Conservation (phyloP, 2,113 vertebrate species). For the Pseudopodoces humilis region DNA sequence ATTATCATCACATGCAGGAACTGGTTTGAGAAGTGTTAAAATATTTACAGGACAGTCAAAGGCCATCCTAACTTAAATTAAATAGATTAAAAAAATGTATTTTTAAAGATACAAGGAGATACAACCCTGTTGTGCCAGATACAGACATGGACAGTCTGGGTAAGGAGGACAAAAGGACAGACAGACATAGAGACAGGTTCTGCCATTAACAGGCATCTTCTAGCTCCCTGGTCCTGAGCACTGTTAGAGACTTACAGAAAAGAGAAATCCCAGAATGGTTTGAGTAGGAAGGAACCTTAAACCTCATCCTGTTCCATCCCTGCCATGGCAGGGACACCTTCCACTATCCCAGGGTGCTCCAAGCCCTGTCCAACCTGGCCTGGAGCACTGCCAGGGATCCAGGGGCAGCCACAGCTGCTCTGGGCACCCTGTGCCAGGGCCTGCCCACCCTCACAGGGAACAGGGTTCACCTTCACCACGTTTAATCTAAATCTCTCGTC, state of each 20-base stretch:
- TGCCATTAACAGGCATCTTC: not conserved
- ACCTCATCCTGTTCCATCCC: not conserved
- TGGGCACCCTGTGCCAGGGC: no score
- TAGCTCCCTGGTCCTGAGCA: not conserved
- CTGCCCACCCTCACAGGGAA: fast-evolving
- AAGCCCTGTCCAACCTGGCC: fast-evolving
- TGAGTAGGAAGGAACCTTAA: not conserved
- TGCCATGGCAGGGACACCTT: not conserved
- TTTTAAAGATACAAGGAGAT: not conserved
- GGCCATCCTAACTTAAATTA: not conserved
- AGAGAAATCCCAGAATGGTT: not conserved
- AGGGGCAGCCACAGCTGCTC: not conserved
- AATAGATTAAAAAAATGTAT: fast-evolving
- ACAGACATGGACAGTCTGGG: not conserved
- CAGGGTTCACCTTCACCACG: not conserved
- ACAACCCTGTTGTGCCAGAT: not conserved
- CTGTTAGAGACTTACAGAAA: not conserved
- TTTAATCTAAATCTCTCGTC: not conserved
- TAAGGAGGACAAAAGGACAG: not conserved
- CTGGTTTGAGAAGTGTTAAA: not conserved
- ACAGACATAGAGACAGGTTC: not conserved
- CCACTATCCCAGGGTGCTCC: fast-evolving
- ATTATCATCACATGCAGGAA: not conserved
- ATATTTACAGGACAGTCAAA: not conserved
- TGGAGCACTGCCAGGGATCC: fast-evolving